A percentile compares a stretch with the other conserved stretches of the same genome.
Evolutionary conservation across 2,888 invertebrate species (phyloP).

Genomic region (Morpho achilles): DNA sequence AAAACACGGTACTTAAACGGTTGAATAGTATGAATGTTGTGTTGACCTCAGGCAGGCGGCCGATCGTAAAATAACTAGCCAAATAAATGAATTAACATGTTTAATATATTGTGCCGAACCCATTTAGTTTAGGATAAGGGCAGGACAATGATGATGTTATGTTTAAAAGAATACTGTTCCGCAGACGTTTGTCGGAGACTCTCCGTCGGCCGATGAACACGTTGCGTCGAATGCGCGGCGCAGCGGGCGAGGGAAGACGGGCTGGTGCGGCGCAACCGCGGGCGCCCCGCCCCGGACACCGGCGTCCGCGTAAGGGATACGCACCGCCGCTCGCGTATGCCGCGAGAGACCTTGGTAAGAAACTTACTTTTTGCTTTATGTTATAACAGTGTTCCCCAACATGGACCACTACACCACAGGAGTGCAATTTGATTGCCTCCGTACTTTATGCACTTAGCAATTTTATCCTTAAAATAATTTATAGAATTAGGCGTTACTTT

Average conservation of each 20-base stretch:
- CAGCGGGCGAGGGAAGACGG: conserved; percentile 35
- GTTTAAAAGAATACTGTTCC: background rate
- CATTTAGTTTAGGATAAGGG: too few species aligned
- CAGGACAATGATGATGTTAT: background rate
- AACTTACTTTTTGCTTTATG: conserved; percentile 7
- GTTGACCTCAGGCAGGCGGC: too few species aligned
- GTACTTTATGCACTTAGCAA: too few species aligned
- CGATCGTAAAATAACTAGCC: too few species aligned
- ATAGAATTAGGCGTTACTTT: too few species aligned
- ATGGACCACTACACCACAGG: background rate
- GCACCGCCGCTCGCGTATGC: conserved; percentile 53
- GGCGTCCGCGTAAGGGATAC: conserved; percentile 61
- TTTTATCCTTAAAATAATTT: too few species aligned
- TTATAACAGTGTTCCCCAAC: background rate
- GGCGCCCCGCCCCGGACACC: conserved; percentile 47
- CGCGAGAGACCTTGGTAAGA: conserved; percentile 58
- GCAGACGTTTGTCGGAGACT: conserved; percentile 91
- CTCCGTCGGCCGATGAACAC: conserved; percentile 94
- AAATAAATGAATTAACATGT: too few species aligned
- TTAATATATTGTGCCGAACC: too few species aligned
- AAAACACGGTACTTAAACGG: too few species aligned
- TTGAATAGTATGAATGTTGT: too few species aligned
- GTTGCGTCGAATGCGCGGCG: conserved; percentile 86
- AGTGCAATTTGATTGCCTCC: too few species aligned
- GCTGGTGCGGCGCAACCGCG: conserved; percentile 41